A percentile compares a stretch with the other conserved stretches of the same genome.
phyloP scores from a whole-genome alignment of 2,797 vertebrate species.

The Oreochromis grahami region DNA sequence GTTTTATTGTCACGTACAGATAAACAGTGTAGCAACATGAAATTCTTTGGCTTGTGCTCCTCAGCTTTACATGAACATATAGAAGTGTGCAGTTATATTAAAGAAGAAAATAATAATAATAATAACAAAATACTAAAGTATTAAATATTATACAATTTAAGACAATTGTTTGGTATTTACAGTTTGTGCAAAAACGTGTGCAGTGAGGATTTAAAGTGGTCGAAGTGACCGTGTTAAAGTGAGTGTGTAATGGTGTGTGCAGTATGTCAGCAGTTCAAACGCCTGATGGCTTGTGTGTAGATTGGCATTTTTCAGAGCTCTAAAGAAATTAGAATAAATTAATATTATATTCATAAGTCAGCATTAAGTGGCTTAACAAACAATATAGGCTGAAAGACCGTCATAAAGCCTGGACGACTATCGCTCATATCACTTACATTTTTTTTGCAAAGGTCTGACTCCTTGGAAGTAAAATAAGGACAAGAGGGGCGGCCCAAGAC shows the following conservation, averaged over 20 bases:
- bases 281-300: not conserved
- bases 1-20: not conserved
- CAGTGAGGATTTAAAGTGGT: not conserved
- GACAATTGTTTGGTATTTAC: not conserved
- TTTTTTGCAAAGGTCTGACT: too few relatives aligned
- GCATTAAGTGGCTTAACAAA: not conserved
- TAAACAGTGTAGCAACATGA: accelerated
- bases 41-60: not conserved
- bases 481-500: too few relatives aligned
- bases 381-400: not conserved
- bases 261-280: not conserved
- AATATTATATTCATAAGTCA: not conserved
- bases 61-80: not conserved
- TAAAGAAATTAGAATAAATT: not conserved
- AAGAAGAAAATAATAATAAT: not conserved
- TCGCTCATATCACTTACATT: too few relatives aligned
- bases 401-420: too few relatives aligned
- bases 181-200: not conserved
- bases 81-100: not conserved
- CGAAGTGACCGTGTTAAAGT: too few relatives aligned
- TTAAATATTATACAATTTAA: not conserved
- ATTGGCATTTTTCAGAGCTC: not conserved
- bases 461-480: too few relatives aligned
- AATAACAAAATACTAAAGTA: not conserved
- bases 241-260: not conserved